Percentiles rank a stretch among this genome's conserved stretches.
Conservation (phyloP, 2,888 invertebrate species). For the Calameuta pallipes region DNA sequence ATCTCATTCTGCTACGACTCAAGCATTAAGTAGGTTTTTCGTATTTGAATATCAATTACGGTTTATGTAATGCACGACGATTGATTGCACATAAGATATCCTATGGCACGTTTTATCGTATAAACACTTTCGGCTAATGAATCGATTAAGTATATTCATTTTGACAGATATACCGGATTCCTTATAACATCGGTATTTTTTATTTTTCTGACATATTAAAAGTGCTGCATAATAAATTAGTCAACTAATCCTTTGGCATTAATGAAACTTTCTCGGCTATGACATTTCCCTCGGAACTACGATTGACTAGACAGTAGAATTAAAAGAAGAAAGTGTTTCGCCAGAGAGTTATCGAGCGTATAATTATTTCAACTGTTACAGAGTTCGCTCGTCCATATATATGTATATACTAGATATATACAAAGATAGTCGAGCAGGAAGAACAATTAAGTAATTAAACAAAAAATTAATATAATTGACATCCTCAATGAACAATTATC, state of each 20-base stretch:
- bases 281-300: not conserved
- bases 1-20: not conserved
- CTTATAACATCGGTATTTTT: not conserved
- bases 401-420: not conserved
- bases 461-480: not conserved
- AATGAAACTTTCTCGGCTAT: not conserved
- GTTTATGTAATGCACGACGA: not conserved
- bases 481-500: not conserved
- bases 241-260: not conserved
- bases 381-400: not conserved
- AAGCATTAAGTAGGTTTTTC: not conserved
- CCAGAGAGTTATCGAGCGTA: not conserved
- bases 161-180: not conserved
- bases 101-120: not conserved
- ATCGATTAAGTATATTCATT: not conserved
- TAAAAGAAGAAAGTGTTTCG: not conserved
- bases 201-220: not conserved
- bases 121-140: not conserved
- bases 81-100: not conserved
- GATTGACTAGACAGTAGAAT: not conserved
- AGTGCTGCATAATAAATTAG: not conserved
- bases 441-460: not conserved
- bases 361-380: not conserved
- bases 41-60: not conserved
- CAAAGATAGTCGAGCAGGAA: not conserved